Evolutionary conservation across 2,113 vertebrate genomes (phyloP).

Genomic region (Felis chaus): DNA sequence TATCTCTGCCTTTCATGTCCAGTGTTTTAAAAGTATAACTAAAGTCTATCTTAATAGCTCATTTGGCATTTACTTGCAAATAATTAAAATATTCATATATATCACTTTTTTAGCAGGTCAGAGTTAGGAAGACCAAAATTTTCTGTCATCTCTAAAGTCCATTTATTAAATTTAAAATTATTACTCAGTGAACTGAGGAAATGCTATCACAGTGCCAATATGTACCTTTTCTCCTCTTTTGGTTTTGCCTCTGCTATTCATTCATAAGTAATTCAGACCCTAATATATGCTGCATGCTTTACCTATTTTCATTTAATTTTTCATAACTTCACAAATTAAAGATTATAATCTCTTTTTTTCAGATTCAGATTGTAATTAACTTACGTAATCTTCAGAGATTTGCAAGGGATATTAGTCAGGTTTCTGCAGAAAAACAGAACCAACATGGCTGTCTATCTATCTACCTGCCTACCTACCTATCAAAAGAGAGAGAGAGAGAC

Average conservation of each 20-base stretch:
- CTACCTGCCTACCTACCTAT: background rate
- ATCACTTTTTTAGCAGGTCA: background rate
- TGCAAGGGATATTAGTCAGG: background rate
- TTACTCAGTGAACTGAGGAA: slow-evolving; percentile 19
- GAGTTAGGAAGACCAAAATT: background rate
- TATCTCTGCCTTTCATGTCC: background rate
- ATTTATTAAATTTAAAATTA: slow-evolving; percentile 17
- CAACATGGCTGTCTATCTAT: background rate
- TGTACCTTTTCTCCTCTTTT: background rate
- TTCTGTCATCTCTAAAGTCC: slow-evolving; percentile 24
- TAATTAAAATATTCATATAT: background rate
- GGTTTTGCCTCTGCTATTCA: background rate
- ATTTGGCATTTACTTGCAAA: slow-evolving; percentile 40
- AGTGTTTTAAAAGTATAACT: background rate
- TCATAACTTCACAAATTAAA: slow-evolving; percentile 39
- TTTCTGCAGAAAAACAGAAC: background rate
- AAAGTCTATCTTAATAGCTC: background rate
- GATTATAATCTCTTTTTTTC: background rate
- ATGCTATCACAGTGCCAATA: background rate
- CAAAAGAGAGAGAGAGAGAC: background rate
- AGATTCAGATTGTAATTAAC: slow-evolving; percentile 33
- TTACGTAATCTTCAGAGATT: background rate
- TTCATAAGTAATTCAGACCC: background rate
- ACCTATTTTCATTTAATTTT: slow-evolving; percentile 24
- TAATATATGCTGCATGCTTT: background rate